Base-by-base conservation (phyloP, 1,140 invertebrate species). In the Mylabris phalerata region DNA sequence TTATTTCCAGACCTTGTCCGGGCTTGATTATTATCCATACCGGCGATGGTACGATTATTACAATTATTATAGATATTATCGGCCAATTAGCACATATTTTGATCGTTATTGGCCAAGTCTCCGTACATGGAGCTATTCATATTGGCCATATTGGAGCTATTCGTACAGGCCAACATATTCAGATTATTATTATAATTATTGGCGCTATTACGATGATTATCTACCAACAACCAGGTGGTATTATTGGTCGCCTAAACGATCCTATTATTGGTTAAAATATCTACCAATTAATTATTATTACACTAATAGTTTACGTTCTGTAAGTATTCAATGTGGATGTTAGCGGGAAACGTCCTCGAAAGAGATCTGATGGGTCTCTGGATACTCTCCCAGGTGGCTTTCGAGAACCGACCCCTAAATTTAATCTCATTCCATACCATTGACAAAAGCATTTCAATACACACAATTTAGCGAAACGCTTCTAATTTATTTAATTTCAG, bases 31-130 rank as follows among this genome's bases (percentile, higher is more conserved):
- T 54, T 54, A 46, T 13, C 51, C 51, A 10, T 26, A 52, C 40
- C 39, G 40, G 9, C 42, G 32, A 27, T 52, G 50, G 50, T 51
- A 51, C 43, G 10, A 51, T 25, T 51, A 50, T 50, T 50, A 50
- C 49, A 52, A 52, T 42, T 51, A 54, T 54, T 54, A 54, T 32
- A 54, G 42, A 54, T 54, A 54, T 45, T 54, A 44, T 11, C 42
- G 50, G 13, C 50, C 50, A 26, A 26, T 54, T 10, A 27, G 9
- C 32, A 24, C 7, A 5, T 54, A 42, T 40, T 24, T 11, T 51
- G n/a, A 54, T 43, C 46, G n/a, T 52, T 38, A 25, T 46, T 45
- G 46, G 46, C 46, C 46, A 4, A 25, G 24, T 48, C 19, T 26
- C 19, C 10, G n/a, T 48, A 26, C 10, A 26, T 48, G 27, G 24